phyloP scores from a whole-genome alignment of 2,113 vertebrate genomes.

The Cavia aperea region DNA sequence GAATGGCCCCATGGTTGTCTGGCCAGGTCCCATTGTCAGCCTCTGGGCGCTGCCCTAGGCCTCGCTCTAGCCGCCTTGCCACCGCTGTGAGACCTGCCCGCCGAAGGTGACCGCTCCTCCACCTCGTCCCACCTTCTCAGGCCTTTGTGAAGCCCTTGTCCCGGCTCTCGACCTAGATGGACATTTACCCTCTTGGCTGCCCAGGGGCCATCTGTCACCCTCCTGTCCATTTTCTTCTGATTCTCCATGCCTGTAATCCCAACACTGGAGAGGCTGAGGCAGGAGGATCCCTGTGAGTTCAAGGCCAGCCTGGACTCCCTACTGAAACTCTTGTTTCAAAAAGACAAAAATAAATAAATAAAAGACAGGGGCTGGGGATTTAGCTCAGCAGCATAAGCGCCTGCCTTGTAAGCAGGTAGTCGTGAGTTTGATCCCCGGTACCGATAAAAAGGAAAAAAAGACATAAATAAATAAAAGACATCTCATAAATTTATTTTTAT shows the following conservation, averaged over 20 bases:
- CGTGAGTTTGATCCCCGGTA: too few relatives aligned
- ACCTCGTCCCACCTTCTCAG: neutral
- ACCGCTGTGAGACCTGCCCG: constrained; percentile 47
- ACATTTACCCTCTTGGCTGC: neutral
- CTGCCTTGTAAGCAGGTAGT: too few relatives aligned
- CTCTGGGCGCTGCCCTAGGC: constrained; percentile 37
- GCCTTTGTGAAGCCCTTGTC: constrained; percentile 17
- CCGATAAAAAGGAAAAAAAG: neutral
- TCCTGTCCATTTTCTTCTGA: neutral
- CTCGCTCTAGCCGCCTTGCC: neutral
- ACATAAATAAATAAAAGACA: neutral
- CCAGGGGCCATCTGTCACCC: neutral
- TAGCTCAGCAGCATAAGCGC: too few relatives aligned
- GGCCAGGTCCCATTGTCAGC: constrained; percentile 58
- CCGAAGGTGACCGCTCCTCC: neutral
- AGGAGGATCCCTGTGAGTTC: neutral
- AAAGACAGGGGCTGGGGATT: too few relatives aligned
- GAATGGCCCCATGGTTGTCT: constrained; percentile 44
- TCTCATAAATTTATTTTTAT: neutral
- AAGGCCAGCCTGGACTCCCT: neutral
- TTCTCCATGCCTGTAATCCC: neutral
- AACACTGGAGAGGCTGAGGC: neutral
- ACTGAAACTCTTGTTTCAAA: neutral
- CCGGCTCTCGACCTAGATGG: constrained; percentile 4
- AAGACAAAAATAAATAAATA: neutral